phyloP scores from a whole-genome alignment of 2,797 vertebrate genomes.

The Falco cherrug region DNA sequence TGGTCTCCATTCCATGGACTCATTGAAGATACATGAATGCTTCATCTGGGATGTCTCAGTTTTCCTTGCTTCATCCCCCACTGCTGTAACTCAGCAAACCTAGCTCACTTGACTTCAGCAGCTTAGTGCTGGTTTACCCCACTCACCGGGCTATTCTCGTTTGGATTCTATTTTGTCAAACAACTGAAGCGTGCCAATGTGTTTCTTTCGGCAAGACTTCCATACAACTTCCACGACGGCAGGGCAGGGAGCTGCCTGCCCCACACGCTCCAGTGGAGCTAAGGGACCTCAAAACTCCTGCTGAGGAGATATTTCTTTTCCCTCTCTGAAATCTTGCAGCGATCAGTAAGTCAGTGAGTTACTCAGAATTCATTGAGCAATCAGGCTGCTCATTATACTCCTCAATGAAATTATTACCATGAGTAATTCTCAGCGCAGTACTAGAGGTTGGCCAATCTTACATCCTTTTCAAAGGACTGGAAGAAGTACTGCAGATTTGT shows the following conservation, averaged over 20 bases:
- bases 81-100: background rate
- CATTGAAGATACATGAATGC: background rate
- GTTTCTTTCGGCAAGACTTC: background rate
- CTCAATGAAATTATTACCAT: background rate
- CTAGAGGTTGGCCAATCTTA: background rate
- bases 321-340: background rate
- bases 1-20: background rate
- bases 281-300: background rate
- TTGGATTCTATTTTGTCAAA: background rate
- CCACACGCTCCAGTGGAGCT: fast-evolving
- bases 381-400: background rate
- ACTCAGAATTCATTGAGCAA: background rate
- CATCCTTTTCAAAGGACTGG: background rate
- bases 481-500: background rate
- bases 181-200: background rate
- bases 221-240: background rate
- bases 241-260: background rate
- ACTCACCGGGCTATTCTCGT: background rate
- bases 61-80: background rate
- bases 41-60: background rate
- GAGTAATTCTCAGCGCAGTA: background rate
- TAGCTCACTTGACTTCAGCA: background rate
- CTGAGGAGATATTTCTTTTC: background rate
- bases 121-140: background rate
- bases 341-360: background rate